These are phyloP conservation scores for Asteroscopus sphinx DNA, from an alignment of 2,888 invertebrate species.

Conservation along the genomic window DNA sequence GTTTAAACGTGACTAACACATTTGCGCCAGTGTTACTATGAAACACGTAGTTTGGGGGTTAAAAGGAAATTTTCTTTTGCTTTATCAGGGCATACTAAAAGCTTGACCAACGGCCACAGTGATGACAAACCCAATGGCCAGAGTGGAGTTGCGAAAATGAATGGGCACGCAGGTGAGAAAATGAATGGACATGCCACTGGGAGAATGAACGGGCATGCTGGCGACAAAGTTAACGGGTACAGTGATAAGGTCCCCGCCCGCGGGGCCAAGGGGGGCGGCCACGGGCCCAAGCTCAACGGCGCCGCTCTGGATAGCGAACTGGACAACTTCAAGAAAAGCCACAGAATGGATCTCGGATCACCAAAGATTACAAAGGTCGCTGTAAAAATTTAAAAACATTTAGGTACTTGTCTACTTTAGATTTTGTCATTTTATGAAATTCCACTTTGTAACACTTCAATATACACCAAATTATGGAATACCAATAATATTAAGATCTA, in stretches of 20 bases:
- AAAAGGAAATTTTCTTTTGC: constrained; percentile 75
- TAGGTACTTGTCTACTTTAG: constrained; percentile 67
- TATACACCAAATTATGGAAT: constrained; percentile 73
- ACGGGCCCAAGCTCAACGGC: constrained; percentile 58
- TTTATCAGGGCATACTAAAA: constrained; percentile 83
- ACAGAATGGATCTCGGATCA: constrained; percentile 79
- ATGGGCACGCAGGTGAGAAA: constrained; percentile 60
- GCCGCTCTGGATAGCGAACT: constrained; percentile 61
- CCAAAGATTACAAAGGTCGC: constrained; percentile 88
- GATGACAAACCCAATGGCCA: constrained; percentile 63
- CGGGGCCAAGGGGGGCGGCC: constrained; percentile 62
- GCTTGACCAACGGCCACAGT: constrained; percentile 61
- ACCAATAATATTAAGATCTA: constrained; percentile 59
- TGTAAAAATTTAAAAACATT: constrained; percentile 79
- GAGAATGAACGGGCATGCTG: constrained; percentile 62
- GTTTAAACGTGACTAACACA: constrained; percentile 72
- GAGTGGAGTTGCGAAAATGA: constrained; percentile 58
- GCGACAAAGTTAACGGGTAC: constrained; percentile 64
- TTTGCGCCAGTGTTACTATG: constrained; percentile 79
- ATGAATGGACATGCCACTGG: constrained; percentile 53
- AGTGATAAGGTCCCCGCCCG: constrained; percentile 60
- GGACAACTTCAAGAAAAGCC: constrained; percentile 68
- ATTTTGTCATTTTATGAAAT: constrained; percentile 77
- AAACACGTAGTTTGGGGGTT: constrained; percentile 68
- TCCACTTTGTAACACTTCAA: constrained; percentile 79